These are phyloP conservation scores for Anguilla rostrata DNA, from an alignment of 2,113 vertebrate species.

Conservation along the genomic window DNA sequence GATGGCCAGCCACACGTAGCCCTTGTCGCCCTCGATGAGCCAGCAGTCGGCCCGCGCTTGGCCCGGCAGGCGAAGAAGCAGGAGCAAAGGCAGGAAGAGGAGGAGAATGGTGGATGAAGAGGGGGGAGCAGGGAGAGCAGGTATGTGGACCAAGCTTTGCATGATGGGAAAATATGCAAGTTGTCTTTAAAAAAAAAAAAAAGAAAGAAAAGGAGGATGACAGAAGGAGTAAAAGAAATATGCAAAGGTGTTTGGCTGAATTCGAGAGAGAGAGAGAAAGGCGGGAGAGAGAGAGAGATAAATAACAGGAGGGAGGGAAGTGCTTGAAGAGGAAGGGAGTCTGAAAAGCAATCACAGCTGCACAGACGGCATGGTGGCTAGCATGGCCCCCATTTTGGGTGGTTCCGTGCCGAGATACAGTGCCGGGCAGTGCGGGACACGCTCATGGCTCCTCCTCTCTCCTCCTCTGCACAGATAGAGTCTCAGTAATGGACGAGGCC, in stretches of 20 bases:
- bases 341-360: conserved; percentile 58
- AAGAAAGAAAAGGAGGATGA: background rate
- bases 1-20: conserved; percentile 97
- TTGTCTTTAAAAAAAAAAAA: conserved; percentile 2
- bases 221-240: conserved; percentile 23
- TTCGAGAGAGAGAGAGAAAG: conserved; percentile 7
- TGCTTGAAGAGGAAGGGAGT: conserved; percentile 30
- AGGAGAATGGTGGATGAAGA: conserved; percentile 41
- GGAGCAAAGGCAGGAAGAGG: conserved; percentile 51
- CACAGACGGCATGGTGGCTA: conserved; percentile 51
- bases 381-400: conserved; percentile 54
- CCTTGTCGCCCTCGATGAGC: conserved; percentile 98
- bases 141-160: conserved; percentile 46
- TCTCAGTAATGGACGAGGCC: conserved; percentile 29
- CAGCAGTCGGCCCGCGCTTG: conserved; percentile 85
- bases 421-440: conserved; percentile 41
- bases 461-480: conserved; percentile 28
- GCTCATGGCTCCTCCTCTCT: conserved; percentile 52
- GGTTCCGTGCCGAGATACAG: conserved; percentile 44
- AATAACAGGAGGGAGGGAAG: background rate
- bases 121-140: conserved; percentile 21
- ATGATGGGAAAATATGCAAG: conserved; percentile 51
- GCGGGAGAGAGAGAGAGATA: background rate
- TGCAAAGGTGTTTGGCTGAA: conserved; percentile 31
- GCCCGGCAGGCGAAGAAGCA: conserved; percentile 69